Percentiles rank a stretch among this genome's conserved stretches.
Conservation (phyloP, 1,140 invertebrate species). For the Drosophila nannoptera region DNA sequence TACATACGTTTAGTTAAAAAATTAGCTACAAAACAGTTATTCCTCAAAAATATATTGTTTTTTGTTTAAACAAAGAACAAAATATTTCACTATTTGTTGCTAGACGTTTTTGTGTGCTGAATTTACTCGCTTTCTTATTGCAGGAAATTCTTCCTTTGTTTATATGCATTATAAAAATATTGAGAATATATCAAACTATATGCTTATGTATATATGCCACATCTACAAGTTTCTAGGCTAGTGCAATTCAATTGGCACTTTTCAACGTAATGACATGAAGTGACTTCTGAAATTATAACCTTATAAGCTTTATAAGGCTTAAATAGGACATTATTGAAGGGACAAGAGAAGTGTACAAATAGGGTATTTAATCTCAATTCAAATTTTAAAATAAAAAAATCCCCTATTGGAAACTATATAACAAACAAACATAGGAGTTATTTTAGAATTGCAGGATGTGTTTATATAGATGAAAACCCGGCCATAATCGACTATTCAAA, state of each 20-base stretch:
- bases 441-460: too few species aligned
- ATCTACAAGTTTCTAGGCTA: slow-evolving; percentile 9
- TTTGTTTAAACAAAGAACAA: slow-evolving; percentile 17
- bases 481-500: too few species aligned
- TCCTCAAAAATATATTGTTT: slow-evolving; percentile 6
- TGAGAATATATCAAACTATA: slow-evolving; percentile 31
- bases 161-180: slow-evolving; percentile 35
- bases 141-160: slow-evolving; percentile 16
- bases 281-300: neutral
- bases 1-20: slow-evolving; percentile 28
- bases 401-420: too few species aligned
- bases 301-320: too few species aligned
- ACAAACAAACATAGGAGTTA: neutral
- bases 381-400: too few species aligned
- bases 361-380: too few species aligned
- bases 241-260: slow-evolving; percentile 30
- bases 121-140: neutral
- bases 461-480: too few species aligned
- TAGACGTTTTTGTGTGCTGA: slow-evolving; percentile 24
- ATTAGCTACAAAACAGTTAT: slow-evolving; percentile 33
- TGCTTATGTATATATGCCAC: slow-evolving; percentile 1
- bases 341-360: too few species aligned
- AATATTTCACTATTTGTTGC: slow-evolving; percentile 40
- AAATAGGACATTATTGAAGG: too few species aligned
- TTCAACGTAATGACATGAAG: neutral